phyloP scores from a whole-genome alignment of 2,113 vertebrate genomes.

The Eublepharis macularius region DNA sequence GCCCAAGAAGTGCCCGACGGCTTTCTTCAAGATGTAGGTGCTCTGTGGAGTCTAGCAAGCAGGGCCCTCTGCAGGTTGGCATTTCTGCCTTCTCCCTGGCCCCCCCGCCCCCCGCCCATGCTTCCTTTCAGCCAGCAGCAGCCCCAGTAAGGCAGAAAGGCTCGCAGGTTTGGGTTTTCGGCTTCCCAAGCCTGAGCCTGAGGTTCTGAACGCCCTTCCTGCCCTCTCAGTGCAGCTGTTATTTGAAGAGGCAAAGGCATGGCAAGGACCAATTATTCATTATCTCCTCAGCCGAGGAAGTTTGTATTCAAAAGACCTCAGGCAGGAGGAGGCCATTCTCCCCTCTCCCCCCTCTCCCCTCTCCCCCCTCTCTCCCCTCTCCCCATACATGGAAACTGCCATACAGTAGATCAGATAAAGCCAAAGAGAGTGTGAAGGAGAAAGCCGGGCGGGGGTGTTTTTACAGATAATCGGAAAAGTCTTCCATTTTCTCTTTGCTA shows the following conservation, averaged over 20 bases:
- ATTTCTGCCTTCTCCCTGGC: too few species aligned
- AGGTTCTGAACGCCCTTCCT: neutral
- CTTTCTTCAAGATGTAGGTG: too few species aligned
- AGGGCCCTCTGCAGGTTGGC: neutral
- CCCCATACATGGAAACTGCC: neutral
- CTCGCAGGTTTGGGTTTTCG: too few species aligned
- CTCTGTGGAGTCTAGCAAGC: too few species aligned
- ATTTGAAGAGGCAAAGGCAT: neutral
- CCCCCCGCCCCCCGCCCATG: neutral
- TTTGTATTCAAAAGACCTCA: neutral
- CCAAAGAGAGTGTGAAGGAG: neutral
- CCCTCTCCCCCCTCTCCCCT: neutral
- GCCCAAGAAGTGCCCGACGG: too few species aligned
- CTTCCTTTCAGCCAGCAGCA: too few species aligned
- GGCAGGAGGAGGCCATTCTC: neutral
- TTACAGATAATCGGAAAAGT: neutral
- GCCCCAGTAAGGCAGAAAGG: too few species aligned
- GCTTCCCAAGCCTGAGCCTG: neutral
- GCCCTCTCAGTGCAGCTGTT: neutral
- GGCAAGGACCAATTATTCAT: neutral
- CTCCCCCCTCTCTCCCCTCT: neutral
- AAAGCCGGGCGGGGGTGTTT: neutral
- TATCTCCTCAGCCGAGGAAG: slow-evolving; percentile 3
- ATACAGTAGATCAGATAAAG: neutral
- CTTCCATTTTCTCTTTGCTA: neutral